phyloP scores from a whole-genome alignment of 1,140 invertebrate genomes.

The Drosophila nebulosa region DNA sequence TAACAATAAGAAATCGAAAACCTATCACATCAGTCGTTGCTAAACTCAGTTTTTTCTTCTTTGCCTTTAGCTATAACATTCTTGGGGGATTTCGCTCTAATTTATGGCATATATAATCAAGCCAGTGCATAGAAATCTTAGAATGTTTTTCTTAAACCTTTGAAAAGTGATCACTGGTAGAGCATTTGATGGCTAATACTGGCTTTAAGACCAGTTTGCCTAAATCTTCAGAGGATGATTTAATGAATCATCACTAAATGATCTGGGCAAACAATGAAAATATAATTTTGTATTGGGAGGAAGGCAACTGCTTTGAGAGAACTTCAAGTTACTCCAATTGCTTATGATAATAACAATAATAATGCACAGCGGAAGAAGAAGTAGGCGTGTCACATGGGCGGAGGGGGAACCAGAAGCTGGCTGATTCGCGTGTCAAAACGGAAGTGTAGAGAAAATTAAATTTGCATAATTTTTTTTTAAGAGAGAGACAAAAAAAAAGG shows the following conservation, averaged over 20 bases:
- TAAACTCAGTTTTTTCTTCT: too few relatives aligned
- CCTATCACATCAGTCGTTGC: too few relatives aligned
- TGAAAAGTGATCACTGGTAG: too few relatives aligned
- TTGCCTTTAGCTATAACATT: too few relatives aligned
- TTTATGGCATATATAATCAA: too few relatives aligned
- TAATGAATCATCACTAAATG: constrained; percentile 5
- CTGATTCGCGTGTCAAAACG: constrained; percentile 37
- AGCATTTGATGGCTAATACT: too few relatives aligned
- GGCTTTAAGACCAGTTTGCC: too few relatives aligned
- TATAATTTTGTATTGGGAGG: constrained; percentile 36
- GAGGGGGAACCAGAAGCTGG: background rate
- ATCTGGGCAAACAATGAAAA: constrained; percentile 34
- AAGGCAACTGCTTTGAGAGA: constrained; percentile 1
- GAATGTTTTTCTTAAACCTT: too few relatives aligned
- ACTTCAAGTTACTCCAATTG: background rate
- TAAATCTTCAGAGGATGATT: background rate
- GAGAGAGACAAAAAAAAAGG: constrained; percentile 3
- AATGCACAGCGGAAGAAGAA: background rate
- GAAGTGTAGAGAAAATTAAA: constrained; percentile 54
- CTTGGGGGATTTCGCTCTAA: too few relatives aligned
- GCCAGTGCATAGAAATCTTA: too few relatives aligned
- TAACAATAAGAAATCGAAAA: too few relatives aligned
- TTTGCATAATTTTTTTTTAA: constrained; percentile 50
- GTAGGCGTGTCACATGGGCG: constrained; percentile 25
- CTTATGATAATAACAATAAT: constrained; percentile 33